Evolutionary conservation across 2,113 vertebrate species (phyloP), one percentile per base, ranked within the genome.

Genomic region (Cynocephalus volans): DNA sequence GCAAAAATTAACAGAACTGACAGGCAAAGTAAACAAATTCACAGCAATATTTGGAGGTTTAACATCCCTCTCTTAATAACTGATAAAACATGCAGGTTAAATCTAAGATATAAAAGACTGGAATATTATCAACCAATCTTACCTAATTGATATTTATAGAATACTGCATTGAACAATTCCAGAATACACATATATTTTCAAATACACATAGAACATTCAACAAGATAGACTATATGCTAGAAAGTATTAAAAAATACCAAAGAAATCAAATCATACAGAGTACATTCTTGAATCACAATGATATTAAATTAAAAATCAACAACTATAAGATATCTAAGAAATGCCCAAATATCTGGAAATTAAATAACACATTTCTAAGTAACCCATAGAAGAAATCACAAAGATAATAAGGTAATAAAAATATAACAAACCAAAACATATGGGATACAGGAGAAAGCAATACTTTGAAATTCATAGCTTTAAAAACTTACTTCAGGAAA

Each of bases 391-490:
- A 76, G 54, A 86, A 77, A 60, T 28, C 23, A 77, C 10, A 87
- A 84, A 75, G 10, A 72, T 72, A 72, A 73, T 58, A 79, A 77
- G 33, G 23, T 24, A 90, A 76, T 41, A 90, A 95, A 75, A 77
- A 83, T 52, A 67, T 23, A 90, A 75, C 12, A 33, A 23, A 58
- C 69, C 70, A 84, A 41, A 75, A 90, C 24, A 15, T 45, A 45
- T 19, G 41, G 69, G 41, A 77, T 80, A 80, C 13, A 58, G 33
- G 33, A 41, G 33, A 80, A 69, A 90, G 17, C 8, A 69, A 28
- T 60, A 45, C 50, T 83, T 31, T 67, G 36, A 90, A 83, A 95
- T 9, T 48, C 69, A 83, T 1, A 69, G 31, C 60, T 69, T 70
- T 77, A 77, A 77, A 84, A 60, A 83, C 13, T 36, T 83, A 45